Evolutionary conservation across 2,888 invertebrate genomes (phyloP), one percentile per base, ranked within the genome.

Genomic region (Phyllotreta striolata): DNA sequence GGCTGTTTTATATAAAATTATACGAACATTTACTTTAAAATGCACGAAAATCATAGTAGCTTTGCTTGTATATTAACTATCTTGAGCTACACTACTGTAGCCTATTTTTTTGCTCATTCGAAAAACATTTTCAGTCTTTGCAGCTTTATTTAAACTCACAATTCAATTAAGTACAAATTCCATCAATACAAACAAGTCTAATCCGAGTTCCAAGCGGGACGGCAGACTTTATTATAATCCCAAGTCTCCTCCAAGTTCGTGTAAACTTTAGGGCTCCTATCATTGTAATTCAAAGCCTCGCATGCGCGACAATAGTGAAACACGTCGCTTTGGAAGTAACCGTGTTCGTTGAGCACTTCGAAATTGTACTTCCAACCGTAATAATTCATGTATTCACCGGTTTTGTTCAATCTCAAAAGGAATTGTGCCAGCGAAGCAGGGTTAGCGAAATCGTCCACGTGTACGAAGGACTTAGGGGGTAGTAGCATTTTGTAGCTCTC

Each of bases 211-310:
- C 79, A 79, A 40, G 76, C 66, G 12, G 73, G 68, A 62, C 76
- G 72, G 63, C 80, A 81, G 66, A 78, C 71, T 40, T 69, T 73
- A 35, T 63, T 63, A 1, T 66, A 65, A 59, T 69, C 81, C 83
- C 84, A 84, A 73, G 80, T 84, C 1, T 74, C 63, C 35, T 78
- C 76, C 9, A 86, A 69, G 66, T 82, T 67, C 3, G 76, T 44
- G 66, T 85, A 85, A 6, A 81, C 74, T 69, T 84, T 85, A 0
- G 43, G 52, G 1, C 66, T 62, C 41, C 73, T 78, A 10, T 80
- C 78, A 73, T 89, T 88, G 72, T 86, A 88, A 76, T 88, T 87
- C 9, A 90, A 79, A n/a, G 89, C 89, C 77, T 90, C 86, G 74
- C 90, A 90, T 6, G 88, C 74, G 59, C 89, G 84, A 73, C 90